Base-by-base conservation (phyloP, 2,797 vertebrate genomes). In the Urocyon cinereoargenteus region DNA sequence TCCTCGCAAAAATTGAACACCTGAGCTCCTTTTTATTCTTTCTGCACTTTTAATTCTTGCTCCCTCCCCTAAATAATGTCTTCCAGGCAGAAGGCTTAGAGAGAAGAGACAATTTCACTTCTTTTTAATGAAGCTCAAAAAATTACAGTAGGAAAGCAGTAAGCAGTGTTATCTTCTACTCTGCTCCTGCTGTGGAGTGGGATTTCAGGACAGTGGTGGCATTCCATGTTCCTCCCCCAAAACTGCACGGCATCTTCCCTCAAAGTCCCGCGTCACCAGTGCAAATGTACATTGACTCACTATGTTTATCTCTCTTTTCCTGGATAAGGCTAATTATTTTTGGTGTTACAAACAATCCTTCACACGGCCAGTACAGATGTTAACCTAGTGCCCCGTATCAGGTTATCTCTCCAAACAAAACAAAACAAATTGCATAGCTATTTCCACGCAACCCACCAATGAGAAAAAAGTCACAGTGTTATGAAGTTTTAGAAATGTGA, bases 51-150 rank as follows among this genome's bases (percentile, higher is more conserved):
- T 87, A 81, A 66, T 83, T 64, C 49, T 79, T 68, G 18, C 91
- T 86, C 45, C 45, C 94, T 82, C 81, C 93, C 90, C 90, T 96
- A 97, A 98, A 96, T 96, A 96, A 90, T 83, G 79, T 97, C 98
- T 82, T 96, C 88, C 62, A 97, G 91, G 87, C 86, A 97, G 40
- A 97, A 96, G 22, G 88, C 95, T 97, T 92, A 53, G 28, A 84
- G 78, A 96, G 73, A 90, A 79, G 49, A 70, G 55, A 85, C n/a
- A 59, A 59, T 72, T 91, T 90, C 28, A 70, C 16, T 81, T 86
- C n/a, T 90, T 94, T 94, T 91, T 49, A 72, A 79, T 86, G 62
- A 91, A 92, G 19, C 62, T 86, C 62, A 90, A 91, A 79, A 51
- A 31, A 31, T 51, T 59, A 28, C 26, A 53, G 2, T 72, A 34